Evolutionary conservation across 2,888 invertebrate genomes (phyloP).

Genomic region (Eristalis arbustorum): DNA sequence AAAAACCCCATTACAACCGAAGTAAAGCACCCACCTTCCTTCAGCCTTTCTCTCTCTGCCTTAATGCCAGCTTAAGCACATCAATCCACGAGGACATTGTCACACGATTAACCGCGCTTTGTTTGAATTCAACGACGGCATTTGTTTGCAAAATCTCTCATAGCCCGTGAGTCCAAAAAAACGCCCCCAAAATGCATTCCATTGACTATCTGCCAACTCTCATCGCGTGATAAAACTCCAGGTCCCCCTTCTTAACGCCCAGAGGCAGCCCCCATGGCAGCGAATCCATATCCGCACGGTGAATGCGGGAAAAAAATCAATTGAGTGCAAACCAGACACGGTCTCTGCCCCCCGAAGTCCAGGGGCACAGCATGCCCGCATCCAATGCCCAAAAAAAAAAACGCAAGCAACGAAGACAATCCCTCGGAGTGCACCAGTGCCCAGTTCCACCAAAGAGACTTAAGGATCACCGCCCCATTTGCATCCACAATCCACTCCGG

Average conservation of each 20-base stretch:
- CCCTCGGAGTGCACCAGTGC: slow-evolving; percentile 30
- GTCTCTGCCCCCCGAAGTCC: neutral
- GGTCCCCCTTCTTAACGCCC: neutral
- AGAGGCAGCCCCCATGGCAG: neutral
- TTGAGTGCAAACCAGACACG: slow-evolving; percentile 71
- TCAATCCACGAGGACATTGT: neutral
- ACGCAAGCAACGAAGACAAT: slow-evolving; percentile 8
- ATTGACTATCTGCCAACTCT: neutral
- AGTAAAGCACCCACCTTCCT: too few species aligned
- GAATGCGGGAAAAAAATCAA: slow-evolving; percentile 54
- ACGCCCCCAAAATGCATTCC: neutral
- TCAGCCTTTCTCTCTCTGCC: too few species aligned
- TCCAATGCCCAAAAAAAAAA: slow-evolving; percentile 16
- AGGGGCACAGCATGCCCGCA: neutral
- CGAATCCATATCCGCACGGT: neutral
- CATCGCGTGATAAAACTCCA: neutral
- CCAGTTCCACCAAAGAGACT: neutral
- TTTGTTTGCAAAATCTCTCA: neutral
- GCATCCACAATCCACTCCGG: neutral
- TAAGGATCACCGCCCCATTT: slow-evolving; percentile 31
- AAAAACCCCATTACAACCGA: too few species aligned
- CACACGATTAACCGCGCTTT: too few species aligned
- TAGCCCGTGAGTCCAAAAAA: neutral
- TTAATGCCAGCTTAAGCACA: too few species aligned
- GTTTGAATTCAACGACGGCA: neutral